Evolutionary conservation across 1,140 invertebrate genomes (phyloP), one percentile per base, ranked within the genome.

Genomic region (Acromyrmex heyeri): DNA sequence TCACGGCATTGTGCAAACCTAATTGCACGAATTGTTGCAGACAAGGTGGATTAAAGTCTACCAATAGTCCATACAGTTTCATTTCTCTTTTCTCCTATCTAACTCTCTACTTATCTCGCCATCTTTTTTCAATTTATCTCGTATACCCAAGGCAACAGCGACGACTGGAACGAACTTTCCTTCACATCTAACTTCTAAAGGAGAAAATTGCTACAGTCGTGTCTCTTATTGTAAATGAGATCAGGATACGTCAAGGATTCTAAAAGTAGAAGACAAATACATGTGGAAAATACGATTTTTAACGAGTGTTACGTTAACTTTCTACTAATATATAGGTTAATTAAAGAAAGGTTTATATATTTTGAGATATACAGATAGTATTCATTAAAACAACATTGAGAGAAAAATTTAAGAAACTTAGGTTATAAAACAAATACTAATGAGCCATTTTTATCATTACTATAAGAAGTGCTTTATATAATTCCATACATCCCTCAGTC

Each of bases 21-120:
- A 76, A 88, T 87, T 55, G 70, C 81, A 87, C 64, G 55, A 88
- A 87, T 87, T 83, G 72, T 85, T 50, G 7, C 44, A 50, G 64
- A 27, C 50, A 64, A 44, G 53, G 16, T 34, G 24, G 79, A 88
- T 83, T 82, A 76, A 82, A 70, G 61, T 88, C 34, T 69, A 27
- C 38, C 75, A 53, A 86, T 86, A 86, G 27, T 61, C 53, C 7
- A 34, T 18, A 61, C 14, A 50, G 57, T 76, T 76, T 70, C 55
- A n/a, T 50, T 77, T 38, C 44, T 70, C 72, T 76, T 55, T 75
- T 69, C 8, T n/a, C 48, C n/a, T 38, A 59, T 50, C 44, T 62
- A 12, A 50, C 73, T 48, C 21, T n/a, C 21, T 18, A 12, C 14
- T 38, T n/a, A 30, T 65, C 16, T 61, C 38, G n/a, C n/a, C 16